phyloP scores from a whole-genome alignment of 2,888 invertebrate species.

The Brachynemurus nebulosus region DNA sequence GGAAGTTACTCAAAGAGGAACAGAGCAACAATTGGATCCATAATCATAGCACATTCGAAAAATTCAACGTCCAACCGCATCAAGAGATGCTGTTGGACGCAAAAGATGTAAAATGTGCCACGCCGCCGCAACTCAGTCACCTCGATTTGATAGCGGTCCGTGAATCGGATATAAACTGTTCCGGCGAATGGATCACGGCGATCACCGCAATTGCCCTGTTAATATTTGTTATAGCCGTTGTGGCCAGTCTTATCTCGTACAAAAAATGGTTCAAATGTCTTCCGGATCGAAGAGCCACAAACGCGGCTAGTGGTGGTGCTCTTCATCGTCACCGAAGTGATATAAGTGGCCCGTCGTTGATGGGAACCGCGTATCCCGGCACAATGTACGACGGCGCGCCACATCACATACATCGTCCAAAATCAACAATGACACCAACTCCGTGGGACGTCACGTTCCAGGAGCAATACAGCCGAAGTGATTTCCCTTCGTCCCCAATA shows the following conservation, averaged over 20 bases:
- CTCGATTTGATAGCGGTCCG: not conserved
- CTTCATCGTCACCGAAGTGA: not conserved
- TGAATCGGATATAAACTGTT: not conserved
- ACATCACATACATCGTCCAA: not conserved
- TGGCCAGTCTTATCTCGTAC: conserved; percentile 1
- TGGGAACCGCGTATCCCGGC: no score
- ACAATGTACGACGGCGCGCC: no score
- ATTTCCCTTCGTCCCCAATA: not conserved
- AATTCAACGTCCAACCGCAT: no score
- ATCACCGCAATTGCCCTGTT: not conserved
- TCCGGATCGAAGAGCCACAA: not conserved
- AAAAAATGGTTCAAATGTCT: conserved; percentile 1
- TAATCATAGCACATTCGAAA: not conserved
- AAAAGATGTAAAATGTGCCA: not conserved
- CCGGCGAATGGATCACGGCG: not conserved
- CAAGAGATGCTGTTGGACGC: not conserved
- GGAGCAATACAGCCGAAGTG: not conserved
- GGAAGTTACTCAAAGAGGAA: conserved; percentile 45
- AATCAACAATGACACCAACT: not conserved
- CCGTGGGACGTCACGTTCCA: conserved; percentile 1
- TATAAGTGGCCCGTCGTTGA: not conserved
- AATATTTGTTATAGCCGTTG: not conserved
- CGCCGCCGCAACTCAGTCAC: not conserved
- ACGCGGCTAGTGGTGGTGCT: no score
- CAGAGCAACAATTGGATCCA: no score